phyloP scores from a whole-genome alignment of 2,888 invertebrate genomes.

The Cephus runcator region DNA sequence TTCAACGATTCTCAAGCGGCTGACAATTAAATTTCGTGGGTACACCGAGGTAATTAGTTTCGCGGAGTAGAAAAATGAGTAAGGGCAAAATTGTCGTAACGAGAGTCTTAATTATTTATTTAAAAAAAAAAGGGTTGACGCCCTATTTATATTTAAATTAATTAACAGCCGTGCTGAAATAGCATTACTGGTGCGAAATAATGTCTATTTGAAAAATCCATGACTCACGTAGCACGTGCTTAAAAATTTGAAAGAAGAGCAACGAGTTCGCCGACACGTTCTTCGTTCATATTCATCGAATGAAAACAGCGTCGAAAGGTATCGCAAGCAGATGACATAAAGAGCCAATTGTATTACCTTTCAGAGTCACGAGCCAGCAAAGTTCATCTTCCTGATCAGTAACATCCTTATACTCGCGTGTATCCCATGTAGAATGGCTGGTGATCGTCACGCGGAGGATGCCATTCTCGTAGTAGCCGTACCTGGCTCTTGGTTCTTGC shows the following conservation, averaged over 20 bases:
- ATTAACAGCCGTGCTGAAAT: background rate
- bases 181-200: background rate
- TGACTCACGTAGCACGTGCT: background rate
- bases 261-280: background rate
- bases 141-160: background rate
- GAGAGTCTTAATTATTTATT: background rate
- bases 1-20: background rate
- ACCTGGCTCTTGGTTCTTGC: constrained; percentile 96
- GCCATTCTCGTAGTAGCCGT: constrained; percentile 91
- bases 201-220: background rate
- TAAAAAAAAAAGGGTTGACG: background rate
- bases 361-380: constrained; percentile 93
- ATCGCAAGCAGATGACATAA: background rate
- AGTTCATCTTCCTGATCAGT: constrained; percentile 91
- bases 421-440: constrained; percentile 85
- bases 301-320: background rate
- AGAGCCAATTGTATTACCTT: constrained; percentile 39
- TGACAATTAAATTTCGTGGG: background rate
- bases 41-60: background rate
- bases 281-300: background rate
- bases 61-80: background rate
- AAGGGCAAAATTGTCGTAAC: background rate
- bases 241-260: background rate
- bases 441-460: constrained; percentile 85
- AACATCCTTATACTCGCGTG: constrained; percentile 90